A percentile compares a stretch with the other conserved stretches of the same genome.
phyloP scores from a whole-genome alignment of 1,140 invertebrate genomes.

The Zaprionus kolodkinae region DNA sequence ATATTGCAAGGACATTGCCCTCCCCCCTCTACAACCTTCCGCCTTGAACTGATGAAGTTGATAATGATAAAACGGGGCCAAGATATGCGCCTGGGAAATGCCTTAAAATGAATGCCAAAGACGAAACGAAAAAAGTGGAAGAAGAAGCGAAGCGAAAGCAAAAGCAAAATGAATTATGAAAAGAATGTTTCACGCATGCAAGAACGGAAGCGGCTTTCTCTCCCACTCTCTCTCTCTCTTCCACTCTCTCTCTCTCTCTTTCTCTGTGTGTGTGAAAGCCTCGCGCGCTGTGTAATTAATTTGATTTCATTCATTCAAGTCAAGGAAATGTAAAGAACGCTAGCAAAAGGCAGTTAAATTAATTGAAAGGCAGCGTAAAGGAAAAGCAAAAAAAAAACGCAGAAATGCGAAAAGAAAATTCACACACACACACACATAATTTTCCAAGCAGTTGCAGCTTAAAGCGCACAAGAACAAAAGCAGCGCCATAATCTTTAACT shows the following conservation, averaged over 20 bases:
- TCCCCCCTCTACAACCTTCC: not conserved
- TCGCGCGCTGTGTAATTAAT: conserved; percentile 66
- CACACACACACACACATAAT: conserved; percentile 56
- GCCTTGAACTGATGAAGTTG: conserved; percentile 60
- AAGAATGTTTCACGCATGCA: conserved; percentile 79
- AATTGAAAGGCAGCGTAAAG: conserved; percentile 57
- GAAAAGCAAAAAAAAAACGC: conserved; percentile 1
- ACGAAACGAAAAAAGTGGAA: conserved; percentile 14
- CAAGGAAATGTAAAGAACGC: conserved; percentile 55
- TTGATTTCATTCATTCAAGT: conserved; percentile 76
- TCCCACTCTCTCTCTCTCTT: not conserved
- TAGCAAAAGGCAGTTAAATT: conserved; percentile 51
- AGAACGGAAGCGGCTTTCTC: conserved; percentile 28
- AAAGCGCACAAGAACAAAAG: conserved; percentile 51
- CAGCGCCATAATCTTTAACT: not conserved
- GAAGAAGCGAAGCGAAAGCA: not conserved
- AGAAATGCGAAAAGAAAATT: conserved; percentile 14
- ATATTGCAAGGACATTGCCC: conserved; percentile 10
- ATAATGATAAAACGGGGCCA: conserved; percentile 55
- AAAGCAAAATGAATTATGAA: conserved; percentile 75
- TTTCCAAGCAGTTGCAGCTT: conserved; percentile 33
- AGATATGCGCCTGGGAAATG: conserved; percentile 58
- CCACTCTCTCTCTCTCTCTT: not conserved
- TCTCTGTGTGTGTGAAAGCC: not conserved
- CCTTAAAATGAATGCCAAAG: conserved; percentile 57